These are phyloP conservation scores for Cyclargus thomasi DNA, from an alignment of 1,140 invertebrate genomes.

Conservation along the genomic window DNA sequence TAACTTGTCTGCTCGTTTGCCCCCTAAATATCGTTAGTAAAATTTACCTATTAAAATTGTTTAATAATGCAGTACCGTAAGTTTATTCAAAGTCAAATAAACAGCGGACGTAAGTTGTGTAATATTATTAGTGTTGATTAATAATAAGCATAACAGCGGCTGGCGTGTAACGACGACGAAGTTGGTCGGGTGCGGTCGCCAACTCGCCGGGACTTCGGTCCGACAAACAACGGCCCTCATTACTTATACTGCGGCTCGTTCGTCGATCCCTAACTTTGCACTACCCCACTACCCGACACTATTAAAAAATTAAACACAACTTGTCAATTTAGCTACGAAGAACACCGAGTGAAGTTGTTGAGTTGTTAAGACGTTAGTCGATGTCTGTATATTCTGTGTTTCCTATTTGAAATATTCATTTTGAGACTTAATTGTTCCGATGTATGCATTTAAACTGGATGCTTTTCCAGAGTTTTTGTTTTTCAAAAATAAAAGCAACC, in stretches of 20 bases:
- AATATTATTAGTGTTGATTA: slow-evolving; percentile 31
- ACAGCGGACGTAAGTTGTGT: slow-evolving; percentile 8
- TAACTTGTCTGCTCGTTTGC: too few species aligned
- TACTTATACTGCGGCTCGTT: slow-evolving; percentile 27
- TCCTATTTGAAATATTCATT: too few species aligned
- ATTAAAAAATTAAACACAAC: slow-evolving; percentile 13
- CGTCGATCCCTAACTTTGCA: slow-evolving; percentile 12
- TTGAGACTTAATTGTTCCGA: too few species aligned
- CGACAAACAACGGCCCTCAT: slow-evolving; percentile 26
- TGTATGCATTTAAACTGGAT: too few species aligned
- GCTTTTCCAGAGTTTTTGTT: too few species aligned
- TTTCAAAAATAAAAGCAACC: too few species aligned
- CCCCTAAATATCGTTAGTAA: too few species aligned
- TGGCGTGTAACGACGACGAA: slow-evolving; percentile 20
- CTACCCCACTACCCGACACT: neutral
- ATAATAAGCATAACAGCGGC: slow-evolving; percentile 31
- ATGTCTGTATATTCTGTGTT: neutral
- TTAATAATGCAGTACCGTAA: too few species aligned
- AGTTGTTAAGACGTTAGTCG: neutral
- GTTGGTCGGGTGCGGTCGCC: slow-evolving; percentile 19
- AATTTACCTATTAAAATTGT: too few species aligned
- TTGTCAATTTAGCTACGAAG: neutral
- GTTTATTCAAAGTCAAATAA: neutral
- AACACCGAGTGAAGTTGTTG: neutral
- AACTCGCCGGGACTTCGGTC: slow-evolving; percentile 22